Percentiles rank a stretch among this genome's conserved stretches.
phyloP scores from a whole-genome alignment of 1,140 invertebrate genomes.

The Tigriopus japonicus region DNA sequence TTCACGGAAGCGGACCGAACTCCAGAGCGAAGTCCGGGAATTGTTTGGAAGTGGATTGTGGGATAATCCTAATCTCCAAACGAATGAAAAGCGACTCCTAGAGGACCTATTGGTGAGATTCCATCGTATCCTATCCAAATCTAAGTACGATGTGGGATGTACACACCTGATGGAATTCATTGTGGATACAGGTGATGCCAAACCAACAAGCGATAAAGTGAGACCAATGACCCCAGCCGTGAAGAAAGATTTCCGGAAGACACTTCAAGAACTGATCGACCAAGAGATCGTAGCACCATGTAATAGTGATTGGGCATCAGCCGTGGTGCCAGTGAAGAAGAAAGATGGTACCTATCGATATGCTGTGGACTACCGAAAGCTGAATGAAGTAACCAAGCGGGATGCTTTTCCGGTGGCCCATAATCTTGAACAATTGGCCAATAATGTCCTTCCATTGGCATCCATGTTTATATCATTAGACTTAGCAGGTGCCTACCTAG shows the following conservation, averaged over 20 bases:
- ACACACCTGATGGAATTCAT: too few species aligned
- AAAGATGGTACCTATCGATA: neutral
- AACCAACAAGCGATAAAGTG: neutral
- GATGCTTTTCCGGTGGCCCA: slow-evolving; percentile 1
- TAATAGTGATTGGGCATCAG: neutral
- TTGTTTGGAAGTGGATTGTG: too few species aligned
- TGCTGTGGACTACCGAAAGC: neutral
- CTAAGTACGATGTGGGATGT: too few species aligned
- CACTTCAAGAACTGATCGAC: neutral
- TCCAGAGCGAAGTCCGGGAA: too few species aligned
- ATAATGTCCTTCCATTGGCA: neutral
- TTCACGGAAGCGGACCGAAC: too few species aligned
- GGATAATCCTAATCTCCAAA: too few species aligned
- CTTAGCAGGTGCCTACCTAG: neutral
- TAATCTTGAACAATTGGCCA: neutral
- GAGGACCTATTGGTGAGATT: too few species aligned
- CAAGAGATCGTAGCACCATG: neutral
- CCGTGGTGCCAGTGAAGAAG: neutral
- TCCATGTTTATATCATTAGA: neutral
- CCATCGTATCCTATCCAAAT: too few species aligned
- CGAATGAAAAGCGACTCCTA: too few species aligned
- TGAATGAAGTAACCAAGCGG: neutral
- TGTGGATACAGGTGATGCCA: neutral
- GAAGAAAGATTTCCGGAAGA: neutral
- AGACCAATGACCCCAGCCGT: neutral